Base-by-base conservation (phyloP, 2,888 invertebrate genomes). In the Caenorhabditis sinica region DNA sequence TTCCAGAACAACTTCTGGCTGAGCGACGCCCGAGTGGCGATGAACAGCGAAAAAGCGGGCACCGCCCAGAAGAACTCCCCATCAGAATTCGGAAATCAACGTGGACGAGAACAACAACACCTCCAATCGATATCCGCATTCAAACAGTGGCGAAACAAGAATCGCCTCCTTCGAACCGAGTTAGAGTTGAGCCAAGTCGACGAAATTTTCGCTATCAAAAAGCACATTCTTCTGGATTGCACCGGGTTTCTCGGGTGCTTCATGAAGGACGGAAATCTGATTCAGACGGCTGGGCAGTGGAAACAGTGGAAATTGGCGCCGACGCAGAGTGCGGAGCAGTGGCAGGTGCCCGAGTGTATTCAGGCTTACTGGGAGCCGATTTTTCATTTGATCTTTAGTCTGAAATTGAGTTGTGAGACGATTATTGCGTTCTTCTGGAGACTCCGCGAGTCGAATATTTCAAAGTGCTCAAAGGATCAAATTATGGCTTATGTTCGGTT, bases 291-390 rank as follows among this genome's bases (percentile, higher is more conserved):
- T 2, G 11, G 15, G 0, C 71, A 79, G n/a, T 51, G 71, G 65
- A 63, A 45, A 9, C 15, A 63, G 0, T 15, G 13, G 51, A 79
- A 79, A 13, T 5, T 56, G 17, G n/a, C 69, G 23, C 25, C 63
- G 25, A 79, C 79, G 45, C 45, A 20, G 0, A 5, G 63, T 0
- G 61, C 20, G 17, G 79, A 79, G 45, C 11, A 36, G 9, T 79
- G 61, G 60, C 15, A 4, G 17, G 51, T 79, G 23, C 65, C 82
- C 2, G 73, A 77, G 25, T 2, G 4, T 4, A 30, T 72, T 36
- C 65, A 80, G 25, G 5, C 9, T 9, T 80, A 71, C 43, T 84
- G 84, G 84, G 81, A 84, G 56, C 84, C 84, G 11, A n/a, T 84
- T 0, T 73, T 84, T 25, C 45, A 66, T 28, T 17, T 81, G 73